phyloP scores from a whole-genome alignment of 2,113 vertebrate genomes.

The Oncorhynchus gorbuscha region DNA sequence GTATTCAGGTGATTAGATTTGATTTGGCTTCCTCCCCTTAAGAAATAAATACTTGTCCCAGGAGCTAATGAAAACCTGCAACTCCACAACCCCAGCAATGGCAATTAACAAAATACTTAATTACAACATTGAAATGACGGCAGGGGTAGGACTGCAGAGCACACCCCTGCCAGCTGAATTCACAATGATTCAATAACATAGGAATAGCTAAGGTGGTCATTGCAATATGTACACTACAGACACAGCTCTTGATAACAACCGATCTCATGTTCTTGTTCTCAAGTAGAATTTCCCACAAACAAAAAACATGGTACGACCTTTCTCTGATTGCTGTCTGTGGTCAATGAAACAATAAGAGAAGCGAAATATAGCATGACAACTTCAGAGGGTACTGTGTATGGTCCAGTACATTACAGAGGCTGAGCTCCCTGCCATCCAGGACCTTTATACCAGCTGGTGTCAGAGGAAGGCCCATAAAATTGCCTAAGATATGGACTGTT shows the following conservation, averaged over 20 bases:
- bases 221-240: background rate
- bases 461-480: too few relatives aligned
- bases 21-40: slow-evolving; percentile 17
- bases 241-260: background rate
- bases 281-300: background rate
- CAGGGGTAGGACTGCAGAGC: slow-evolving; percentile 57
- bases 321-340: background rate
- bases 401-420: too few relatives aligned
- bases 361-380: background rate
- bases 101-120: slow-evolving; percentile 57
- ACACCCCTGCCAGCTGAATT: slow-evolving; percentile 47
- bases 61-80: slow-evolving; percentile 53
- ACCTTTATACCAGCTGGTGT: too few relatives aligned
- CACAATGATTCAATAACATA: slow-evolving; percentile 36
- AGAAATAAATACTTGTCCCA: slow-evolving; percentile 50
- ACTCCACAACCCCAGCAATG: slow-evolving; percentile 39
- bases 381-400: too few relatives aligned
- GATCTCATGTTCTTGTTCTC: too few relatives aligned
- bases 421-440: too few relatives aligned
- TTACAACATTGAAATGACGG: slow-evolving; percentile 48
- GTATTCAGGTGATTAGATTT: too few relatives aligned
- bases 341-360: background rate
- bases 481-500: too few relatives aligned
- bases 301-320: background rate
- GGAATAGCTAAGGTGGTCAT: slow-evolving; percentile 21